Evolutionary conservation across 2,888 invertebrate genomes (phyloP), one percentile per base, ranked within the genome.

Genomic region (Catocala sponsa): DNA sequence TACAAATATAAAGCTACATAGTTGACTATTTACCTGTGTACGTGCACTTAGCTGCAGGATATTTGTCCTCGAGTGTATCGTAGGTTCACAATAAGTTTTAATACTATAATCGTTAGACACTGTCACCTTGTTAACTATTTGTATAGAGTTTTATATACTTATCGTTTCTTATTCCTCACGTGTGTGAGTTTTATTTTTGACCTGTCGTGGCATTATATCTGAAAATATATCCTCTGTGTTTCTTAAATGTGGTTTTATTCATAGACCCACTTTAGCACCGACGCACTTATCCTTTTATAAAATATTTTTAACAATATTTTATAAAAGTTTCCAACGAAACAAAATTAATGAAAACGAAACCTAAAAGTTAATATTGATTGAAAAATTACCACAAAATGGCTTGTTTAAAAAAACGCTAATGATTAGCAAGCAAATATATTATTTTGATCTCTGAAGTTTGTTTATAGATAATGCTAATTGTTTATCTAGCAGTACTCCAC

Each of bases 141-240:
- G 88, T 94, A 93, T 93, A 91, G 89, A 91, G 72, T 92, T 93
- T 92, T 92, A 89, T 91, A 90, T 90, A 90, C 90, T 86, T 87
- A 90, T 91, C 82, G 83, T 90, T 91, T 91, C 90, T 85, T 88
- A 91, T 84, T 88, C 84, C 90, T 92, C 93, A 89, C 90, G 63
- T 61, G 82, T 62, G 91, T 90, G 91, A 91, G 88, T 86, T 89
- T 92, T 92, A 86, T 91, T 94, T 94, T 91, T 86, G 88, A 91
- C 92, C 93, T 93, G 87, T 92, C 92, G 87, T 92, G 90, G 90
- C 91, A 92, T 92, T 92, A 90, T 91, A 91, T 91, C 91, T 92
- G 90, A 88, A 91, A 93, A 90, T 94, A 94, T 92, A 94, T 91
- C 91, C 88, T 94, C 92, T 92, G 93, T 94, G 93, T 94, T 94